A percentile compares a stretch with the other conserved stretches of the same genome.
phyloP scores from a whole-genome alignment of 2,888 invertebrate genomes.

The Agriopis aurantiaria region DNA sequence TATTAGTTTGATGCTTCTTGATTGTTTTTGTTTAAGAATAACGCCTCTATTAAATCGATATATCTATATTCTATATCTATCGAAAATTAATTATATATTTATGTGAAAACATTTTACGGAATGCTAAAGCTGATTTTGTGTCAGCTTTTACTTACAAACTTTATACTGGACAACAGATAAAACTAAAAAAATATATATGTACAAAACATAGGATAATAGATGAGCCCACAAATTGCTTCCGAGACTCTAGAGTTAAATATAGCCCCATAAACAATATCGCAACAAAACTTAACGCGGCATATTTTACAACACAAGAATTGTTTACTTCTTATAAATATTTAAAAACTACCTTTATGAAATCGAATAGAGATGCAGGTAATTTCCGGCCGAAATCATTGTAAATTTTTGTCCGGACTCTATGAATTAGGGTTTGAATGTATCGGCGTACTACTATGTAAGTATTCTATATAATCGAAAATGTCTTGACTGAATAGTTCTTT shows the following conservation, averaged over 20 bases:
- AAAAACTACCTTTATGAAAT: constrained; percentile 46
- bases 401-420: background rate
- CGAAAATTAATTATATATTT: too few relatives aligned
- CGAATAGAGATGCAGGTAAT: constrained; percentile 17
- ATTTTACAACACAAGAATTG: constrained; percentile 42
- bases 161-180: background rate
- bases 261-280: constrained; percentile 34
- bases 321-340: constrained; percentile 48
- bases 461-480: too few relatives aligned
- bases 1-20: too few relatives aligned
- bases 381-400: constrained; percentile 3
- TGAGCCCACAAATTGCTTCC: constrained; percentile 32
- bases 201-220: constrained; percentile 20
- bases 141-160: background rate
- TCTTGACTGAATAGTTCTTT: too few relatives aligned
- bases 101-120: too few relatives aligned
- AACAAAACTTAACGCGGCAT: constrained; percentile 37
- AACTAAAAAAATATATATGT: background rate
- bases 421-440: too few relatives aligned
- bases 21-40: too few relatives aligned
- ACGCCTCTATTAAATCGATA: too few relatives aligned
- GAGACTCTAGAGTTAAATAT: constrained; percentile 32
- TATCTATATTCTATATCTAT: too few relatives aligned
- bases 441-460: too few relatives aligned
- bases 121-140: too few relatives aligned